These are phyloP conservation scores for Tapirus terrestris DNA, from an alignment of 2,113 vertebrate genomes.

Conservation along the genomic window DNA sequence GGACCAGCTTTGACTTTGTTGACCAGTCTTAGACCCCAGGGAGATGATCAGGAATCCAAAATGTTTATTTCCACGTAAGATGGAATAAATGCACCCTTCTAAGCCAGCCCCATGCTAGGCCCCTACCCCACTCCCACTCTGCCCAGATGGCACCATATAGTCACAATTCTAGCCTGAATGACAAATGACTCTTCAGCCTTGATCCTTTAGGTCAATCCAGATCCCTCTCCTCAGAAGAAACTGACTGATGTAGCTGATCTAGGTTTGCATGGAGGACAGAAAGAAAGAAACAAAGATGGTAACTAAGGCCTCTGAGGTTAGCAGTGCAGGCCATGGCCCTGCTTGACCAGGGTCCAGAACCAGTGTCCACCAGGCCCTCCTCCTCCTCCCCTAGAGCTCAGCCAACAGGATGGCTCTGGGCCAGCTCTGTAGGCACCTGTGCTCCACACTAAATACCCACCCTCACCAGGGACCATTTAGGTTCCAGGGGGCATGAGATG, in stretches of 20 bases:
- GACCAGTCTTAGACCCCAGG: neutral
- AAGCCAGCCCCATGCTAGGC: neutral
- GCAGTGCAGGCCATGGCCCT: neutral
- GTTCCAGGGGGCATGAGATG: slow-evolving; percentile 86
- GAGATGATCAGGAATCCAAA: neutral
- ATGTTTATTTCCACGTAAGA: neutral
- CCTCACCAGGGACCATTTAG: slow-evolving; percentile 84
- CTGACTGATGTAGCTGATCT: neutral
- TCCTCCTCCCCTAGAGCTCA: neutral
- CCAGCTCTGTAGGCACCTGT: slow-evolving; percentile 87
- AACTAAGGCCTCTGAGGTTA: neutral
- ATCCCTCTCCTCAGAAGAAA: neutral
- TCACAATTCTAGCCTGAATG: neutral
- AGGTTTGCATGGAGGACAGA: neutral
- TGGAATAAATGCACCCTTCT: neutral
- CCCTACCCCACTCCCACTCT: neutral
- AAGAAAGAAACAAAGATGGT: neutral
- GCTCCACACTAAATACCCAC: slow-evolving; percentile 83
- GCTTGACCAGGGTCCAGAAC: neutral
- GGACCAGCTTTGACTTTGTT: neutral
- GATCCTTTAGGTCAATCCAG: neutral
- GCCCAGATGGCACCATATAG: neutral
- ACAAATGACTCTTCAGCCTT: neutral
- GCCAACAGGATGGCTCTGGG: slow-evolving; percentile 84
- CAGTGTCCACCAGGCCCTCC: too few species aligned